Percentiles rank a stretch among this genome's conserved stretches.
Evolutionary conservation across 2,797 vertebrate genomes (phyloP).

Genomic region (Galagoides demidoff): DNA sequence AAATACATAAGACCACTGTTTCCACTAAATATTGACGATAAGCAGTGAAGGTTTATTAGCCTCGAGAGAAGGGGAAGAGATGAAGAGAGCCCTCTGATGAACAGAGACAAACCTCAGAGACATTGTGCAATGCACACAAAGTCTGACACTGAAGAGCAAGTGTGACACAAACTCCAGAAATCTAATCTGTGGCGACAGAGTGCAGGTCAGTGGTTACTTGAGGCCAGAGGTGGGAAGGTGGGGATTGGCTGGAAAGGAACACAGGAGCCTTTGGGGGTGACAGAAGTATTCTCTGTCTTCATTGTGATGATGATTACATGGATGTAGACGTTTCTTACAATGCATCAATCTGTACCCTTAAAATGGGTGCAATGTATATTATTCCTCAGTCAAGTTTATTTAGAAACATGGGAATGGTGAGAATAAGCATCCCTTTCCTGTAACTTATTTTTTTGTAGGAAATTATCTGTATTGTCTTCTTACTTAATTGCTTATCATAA

Average conservation of each 20-base stretch:
- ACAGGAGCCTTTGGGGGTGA: neutral
- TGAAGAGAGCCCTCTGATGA: neutral
- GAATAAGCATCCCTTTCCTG: neutral
- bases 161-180: neutral
- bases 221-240: neutral
- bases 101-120: neutral
- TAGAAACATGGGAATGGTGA: neutral
- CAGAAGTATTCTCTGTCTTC: neutral
- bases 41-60: neutral
- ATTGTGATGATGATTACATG: neutral
- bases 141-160: neutral
- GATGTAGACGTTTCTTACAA: neutral
- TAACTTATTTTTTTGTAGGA: slow-evolving; percentile 12
- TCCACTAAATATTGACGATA: neutral
- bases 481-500: neutral
- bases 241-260: neutral
- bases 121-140: neutral
- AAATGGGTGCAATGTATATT: neutral
- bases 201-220: neutral
- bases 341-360: neutral
- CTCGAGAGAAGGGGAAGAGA: neutral
- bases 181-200: neutral
- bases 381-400: neutral
- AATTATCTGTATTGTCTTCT: neutral
- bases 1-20: neutral